Evolutionary conservation across 2,797 vertebrate species (phyloP).

Genomic region (Coracias cyanogaster): DNA sequence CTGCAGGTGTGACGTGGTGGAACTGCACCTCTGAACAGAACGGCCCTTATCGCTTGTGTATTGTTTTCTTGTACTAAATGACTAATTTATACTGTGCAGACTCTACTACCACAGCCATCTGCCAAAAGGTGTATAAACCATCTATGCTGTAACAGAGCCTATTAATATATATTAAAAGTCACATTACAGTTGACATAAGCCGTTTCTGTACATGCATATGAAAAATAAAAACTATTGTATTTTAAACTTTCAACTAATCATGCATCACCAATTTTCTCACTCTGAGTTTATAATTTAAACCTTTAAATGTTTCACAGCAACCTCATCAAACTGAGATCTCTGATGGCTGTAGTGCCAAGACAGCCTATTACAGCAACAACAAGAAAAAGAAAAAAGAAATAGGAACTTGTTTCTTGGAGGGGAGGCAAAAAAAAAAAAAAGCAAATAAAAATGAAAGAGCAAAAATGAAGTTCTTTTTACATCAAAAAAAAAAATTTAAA

Average conservation of each 20-base stretch:
- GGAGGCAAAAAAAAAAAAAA: no score
- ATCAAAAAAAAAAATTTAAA: background rate
- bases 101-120: background rate
- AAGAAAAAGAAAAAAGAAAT: background rate
- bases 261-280: background rate
- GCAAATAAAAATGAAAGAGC: background rate
- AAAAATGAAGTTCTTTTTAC: background rate
- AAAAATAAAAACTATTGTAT: background rate
- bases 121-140: conserved; percentile 30
- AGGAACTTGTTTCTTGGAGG: background rate
- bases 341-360: background rate
- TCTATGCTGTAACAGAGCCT: background rate
- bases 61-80: conserved; percentile 12
- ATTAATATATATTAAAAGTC: conserved; percentile 53
- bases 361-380: background rate
- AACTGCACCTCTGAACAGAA: background rate
- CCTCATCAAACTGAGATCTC: background rate
- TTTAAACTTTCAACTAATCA: conserved; percentile 43
- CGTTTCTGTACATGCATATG: background rate
- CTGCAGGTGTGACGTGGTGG: background rate
- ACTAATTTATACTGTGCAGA: background rate
- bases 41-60: accelerated
- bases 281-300: conserved; percentile 26
- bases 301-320: conserved; percentile 12
- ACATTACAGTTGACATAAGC: background rate